Conservation (phyloP, 2,797 vertebrate species). For the Alcedo quadribrachys region DNA sequence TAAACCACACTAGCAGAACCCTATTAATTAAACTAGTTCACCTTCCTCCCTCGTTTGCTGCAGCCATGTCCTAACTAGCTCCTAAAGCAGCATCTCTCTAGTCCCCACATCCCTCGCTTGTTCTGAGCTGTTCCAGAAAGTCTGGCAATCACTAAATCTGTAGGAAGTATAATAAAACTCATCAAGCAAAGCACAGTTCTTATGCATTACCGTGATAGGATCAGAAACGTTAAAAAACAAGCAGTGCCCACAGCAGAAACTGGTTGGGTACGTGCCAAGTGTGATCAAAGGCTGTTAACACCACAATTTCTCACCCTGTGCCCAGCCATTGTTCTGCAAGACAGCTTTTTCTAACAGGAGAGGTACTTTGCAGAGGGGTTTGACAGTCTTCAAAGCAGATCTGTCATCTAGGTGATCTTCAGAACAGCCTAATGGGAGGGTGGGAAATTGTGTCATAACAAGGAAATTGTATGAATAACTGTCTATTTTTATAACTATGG, state of each 20-base stretch:
- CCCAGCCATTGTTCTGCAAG: slow-evolving; percentile 1
- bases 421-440: background rate
- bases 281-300: slow-evolving; percentile 39
- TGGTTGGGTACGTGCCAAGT: rapidly evolving
- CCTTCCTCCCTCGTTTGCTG: background rate
- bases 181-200: background rate
- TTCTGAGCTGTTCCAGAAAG: background rate
- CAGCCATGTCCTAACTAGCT: background rate
- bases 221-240: background rate
- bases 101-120: background rate
- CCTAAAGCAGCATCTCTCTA: rapidly evolving
- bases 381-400: slow-evolving; percentile 40
- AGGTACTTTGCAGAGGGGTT: background rate
- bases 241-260: background rate
- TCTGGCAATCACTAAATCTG: background rate
- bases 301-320: background rate
- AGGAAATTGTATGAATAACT: slow-evolving; percentile 58
- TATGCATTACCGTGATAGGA: background rate
- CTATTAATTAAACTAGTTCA: background rate
- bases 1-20: background rate
- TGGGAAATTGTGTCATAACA: slow-evolving; percentile 57
- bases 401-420: slow-evolving; percentile 35
- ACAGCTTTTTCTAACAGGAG: background rate
- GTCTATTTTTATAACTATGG: slow-evolving; percentile 35
- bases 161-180: background rate